Conservation (phyloP, 1,140 invertebrate genomes). For the Stenopsyche tienmushanensis region DNA sequence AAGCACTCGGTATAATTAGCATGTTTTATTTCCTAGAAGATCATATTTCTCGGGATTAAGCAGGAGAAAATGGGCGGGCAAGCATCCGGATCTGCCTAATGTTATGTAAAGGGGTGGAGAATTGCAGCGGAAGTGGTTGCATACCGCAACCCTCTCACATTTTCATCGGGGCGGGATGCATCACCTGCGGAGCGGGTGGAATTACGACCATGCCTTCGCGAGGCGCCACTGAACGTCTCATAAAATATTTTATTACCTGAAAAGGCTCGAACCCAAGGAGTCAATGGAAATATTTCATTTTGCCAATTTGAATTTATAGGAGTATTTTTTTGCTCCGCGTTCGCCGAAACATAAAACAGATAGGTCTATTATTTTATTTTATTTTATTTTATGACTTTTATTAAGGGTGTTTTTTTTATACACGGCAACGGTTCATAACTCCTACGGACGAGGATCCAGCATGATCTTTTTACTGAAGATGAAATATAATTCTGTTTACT, state of each 20-base stretch:
- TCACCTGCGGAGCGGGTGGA: slow-evolving; percentile 11
- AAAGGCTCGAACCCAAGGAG: slow-evolving; percentile 23
- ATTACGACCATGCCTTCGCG: slow-evolving; percentile 18
- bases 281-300: slow-evolving; percentile 38
- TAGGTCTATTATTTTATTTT: slow-evolving; percentile 26
- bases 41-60: no score
- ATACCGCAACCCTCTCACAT: neutral
- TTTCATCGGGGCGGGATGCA: slow-evolving; percentile 1
- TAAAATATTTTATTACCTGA: slow-evolving; percentile 36
- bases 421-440: no score
- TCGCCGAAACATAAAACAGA: slow-evolving; percentile 26
- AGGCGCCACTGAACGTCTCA: slow-evolving; percentile 27
- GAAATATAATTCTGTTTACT: no score
- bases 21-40: no score
- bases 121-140: neutral
- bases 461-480: no score
- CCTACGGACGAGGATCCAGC: no score
- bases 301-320: slow-evolving; percentile 34
- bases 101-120: no score
- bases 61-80: no score
- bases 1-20: no score
- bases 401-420: no score
- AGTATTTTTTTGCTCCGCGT: neutral
- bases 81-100: no score
- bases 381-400: slow-evolving; percentile 3